Evolutionary conservation across 2,797 vertebrate species (phyloP), one percentile per base, ranked within the genome.

Genomic region (Agapornis canus): DNA sequence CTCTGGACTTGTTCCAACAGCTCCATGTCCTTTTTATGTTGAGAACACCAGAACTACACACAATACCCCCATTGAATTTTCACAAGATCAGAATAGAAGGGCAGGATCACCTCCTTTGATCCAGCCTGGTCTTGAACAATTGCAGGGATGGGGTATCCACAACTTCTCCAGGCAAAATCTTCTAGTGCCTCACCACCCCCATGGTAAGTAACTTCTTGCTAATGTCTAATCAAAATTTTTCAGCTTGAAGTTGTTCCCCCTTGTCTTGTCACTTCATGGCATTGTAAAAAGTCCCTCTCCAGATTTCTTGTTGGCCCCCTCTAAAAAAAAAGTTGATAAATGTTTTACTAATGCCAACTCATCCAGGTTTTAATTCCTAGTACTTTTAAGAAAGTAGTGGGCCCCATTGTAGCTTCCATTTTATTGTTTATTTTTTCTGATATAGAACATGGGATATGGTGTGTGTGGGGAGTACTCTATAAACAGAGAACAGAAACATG

Each of bases 401-500:
- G 5, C 27, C 27, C 17, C 13, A 16, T 7, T 3, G 1, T 11
- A 6, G 3, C 52, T 88, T 56, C 13, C 9, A 6, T 65, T 31
- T 21, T 35, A 56, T 13, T 76, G 6, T 77, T 66, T 59, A 42
- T 87, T 60, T 71, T 1, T 82, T 65, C 23, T 57, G 49, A 10
- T 11, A 9, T 2, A 26, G 10, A 11, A 31, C 10, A 4, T 1
- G 45, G 13, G 11, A 5, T 3, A 7, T 15, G 35, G 6, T 40
- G 35, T 3, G 3, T 0, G 26, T 4, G 21, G 26, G 13, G 0
- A 17, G 14, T 32, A 1, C 21, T 52, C 27, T 20, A 15, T 35
- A 75, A 52, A 31, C 11, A 56, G 18, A 39, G 43, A 31, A 26
- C 6, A 82, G 47, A 65, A 82, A 27, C 6, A 6, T 1, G 1